A percentile compares a stretch with the other conserved stretches of the same genome.
These are phyloP conservation scores for Hoplodrina blanda DNA, from an alignment of 2,888 invertebrate species.

Conservation along the genomic window DNA sequence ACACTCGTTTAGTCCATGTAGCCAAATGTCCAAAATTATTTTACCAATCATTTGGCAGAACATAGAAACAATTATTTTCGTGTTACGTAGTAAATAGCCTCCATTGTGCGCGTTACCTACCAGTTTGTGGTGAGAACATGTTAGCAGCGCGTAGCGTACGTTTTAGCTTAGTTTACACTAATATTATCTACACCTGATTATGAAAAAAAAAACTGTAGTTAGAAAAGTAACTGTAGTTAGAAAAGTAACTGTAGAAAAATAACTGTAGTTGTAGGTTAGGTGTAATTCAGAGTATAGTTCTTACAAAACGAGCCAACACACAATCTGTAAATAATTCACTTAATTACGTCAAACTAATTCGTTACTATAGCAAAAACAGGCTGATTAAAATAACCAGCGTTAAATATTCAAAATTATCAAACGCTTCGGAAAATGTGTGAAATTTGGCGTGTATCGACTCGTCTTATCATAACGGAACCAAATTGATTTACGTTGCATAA, in stretches of 20 bases:
- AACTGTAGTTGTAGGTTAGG: not conserved
- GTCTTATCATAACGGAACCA: not conserved
- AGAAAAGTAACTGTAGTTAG: not conserved
- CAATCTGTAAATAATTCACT: too few relatives aligned
- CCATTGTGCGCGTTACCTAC: not conserved
- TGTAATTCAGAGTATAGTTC: too few relatives aligned
- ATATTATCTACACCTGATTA: conserved; percentile 2
- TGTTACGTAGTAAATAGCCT: conserved; percentile 3
- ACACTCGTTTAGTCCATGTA: not conserved
- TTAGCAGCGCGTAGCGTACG: conserved; percentile 5
- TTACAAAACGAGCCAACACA: too few relatives aligned
- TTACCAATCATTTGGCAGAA: conserved; percentile 5
- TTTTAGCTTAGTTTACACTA: conserved; percentile 26
- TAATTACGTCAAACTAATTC: too few relatives aligned
- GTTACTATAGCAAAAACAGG: too few relatives aligned
- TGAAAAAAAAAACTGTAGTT: too few relatives aligned
- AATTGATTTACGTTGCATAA: not conserved
- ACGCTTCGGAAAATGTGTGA: too few relatives aligned
- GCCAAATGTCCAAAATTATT: not conserved
- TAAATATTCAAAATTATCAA: too few relatives aligned
- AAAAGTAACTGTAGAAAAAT: too few relatives aligned
- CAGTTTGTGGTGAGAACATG: conserved; percentile 12
- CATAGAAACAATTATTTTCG: conserved; percentile 30
- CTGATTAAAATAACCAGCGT: too few relatives aligned
- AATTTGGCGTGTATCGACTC: too few relatives aligned